A percentile compares a stretch with the other conserved stretches of the same genome.
phyloP scores from a whole-genome alignment of 2,797 vertebrate genomes.

The Enteromius anoplus region DNA sequence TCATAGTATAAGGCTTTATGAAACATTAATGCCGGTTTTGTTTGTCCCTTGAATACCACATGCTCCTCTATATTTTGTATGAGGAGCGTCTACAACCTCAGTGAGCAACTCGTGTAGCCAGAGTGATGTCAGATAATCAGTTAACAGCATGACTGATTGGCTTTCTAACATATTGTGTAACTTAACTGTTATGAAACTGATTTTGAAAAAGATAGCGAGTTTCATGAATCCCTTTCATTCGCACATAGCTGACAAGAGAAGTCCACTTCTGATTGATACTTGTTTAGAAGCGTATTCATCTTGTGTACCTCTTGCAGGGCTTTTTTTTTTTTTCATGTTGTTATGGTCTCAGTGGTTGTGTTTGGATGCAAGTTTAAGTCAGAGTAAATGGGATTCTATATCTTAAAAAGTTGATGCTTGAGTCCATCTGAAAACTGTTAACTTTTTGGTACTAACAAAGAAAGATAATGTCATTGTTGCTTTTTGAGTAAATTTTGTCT shows the following conservation, averaged over 20 bases:
- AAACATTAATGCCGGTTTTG: slow-evolving; percentile 1
- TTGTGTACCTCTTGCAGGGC: neutral
- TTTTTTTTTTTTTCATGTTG: neutral
- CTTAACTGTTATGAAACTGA: slow-evolving; percentile 16
- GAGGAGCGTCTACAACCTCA: neutral
- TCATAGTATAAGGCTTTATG: neutral
- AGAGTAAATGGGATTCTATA: neutral
- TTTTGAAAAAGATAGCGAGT: neutral
- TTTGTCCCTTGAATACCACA: slow-evolving; percentile 2
- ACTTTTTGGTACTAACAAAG: neutral
- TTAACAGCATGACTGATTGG: neutral
- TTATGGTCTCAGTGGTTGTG: neutral
- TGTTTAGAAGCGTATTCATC: neutral
- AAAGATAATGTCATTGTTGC: neutral
- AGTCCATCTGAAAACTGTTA: neutral
- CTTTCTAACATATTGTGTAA: slow-evolving; percentile 5
- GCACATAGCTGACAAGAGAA: neutral
- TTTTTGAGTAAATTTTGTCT: neutral
- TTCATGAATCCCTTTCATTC: neutral
- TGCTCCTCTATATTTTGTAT: slow-evolving; percentile 7
- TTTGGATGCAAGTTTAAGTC: neutral
- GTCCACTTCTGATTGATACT: neutral
- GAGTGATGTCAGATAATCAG: slow-evolving; percentile 13
- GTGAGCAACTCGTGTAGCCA: neutral
- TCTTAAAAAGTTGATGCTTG: neutral